phyloP scores from a whole-genome alignment of 2,888 invertebrate genomes.

The Limnephilus auricula region DNA sequence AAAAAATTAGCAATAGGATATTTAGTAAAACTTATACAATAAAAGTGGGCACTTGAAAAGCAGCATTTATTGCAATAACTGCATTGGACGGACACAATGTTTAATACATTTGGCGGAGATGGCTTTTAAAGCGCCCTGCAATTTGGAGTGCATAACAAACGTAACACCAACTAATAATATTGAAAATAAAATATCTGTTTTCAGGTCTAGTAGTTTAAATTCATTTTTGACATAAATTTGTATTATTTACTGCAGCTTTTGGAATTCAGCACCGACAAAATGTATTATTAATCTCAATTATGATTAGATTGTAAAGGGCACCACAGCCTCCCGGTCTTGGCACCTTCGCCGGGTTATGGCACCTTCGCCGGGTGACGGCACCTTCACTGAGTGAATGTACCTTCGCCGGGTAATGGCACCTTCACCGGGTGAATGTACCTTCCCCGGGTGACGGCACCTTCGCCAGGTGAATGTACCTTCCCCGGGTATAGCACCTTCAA shows the following conservation, averaged over 20 bases:
- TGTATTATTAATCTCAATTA: neutral
- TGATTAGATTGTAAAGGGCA: neutral
- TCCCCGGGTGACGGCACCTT: neutral
- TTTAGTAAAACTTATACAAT: neutral
- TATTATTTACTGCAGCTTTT: neutral
- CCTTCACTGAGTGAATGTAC: no score
- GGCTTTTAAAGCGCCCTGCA: neutral
- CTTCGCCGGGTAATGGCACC: neutral
- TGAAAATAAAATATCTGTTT: neutral
- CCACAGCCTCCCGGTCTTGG: no score
- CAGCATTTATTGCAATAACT: neutral
- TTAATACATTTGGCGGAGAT: neutral
- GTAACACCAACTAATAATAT: constrained; percentile 2
- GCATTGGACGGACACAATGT: neutral
- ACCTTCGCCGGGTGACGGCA: neutral
- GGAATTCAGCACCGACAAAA: neutral
- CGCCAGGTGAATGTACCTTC: neutral
- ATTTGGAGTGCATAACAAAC: neutral
- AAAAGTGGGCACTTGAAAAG: neutral
- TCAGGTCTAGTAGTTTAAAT: neutral
- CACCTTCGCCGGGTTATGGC: no score
- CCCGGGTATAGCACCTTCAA: neutral
- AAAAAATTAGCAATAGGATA: neutral
- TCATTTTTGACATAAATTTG: neutral
- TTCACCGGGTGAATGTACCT: neutral